Evolutionary conservation across 2,113 vertebrate species (phyloP).

Genomic region (Procapra przewalskii): DNA sequence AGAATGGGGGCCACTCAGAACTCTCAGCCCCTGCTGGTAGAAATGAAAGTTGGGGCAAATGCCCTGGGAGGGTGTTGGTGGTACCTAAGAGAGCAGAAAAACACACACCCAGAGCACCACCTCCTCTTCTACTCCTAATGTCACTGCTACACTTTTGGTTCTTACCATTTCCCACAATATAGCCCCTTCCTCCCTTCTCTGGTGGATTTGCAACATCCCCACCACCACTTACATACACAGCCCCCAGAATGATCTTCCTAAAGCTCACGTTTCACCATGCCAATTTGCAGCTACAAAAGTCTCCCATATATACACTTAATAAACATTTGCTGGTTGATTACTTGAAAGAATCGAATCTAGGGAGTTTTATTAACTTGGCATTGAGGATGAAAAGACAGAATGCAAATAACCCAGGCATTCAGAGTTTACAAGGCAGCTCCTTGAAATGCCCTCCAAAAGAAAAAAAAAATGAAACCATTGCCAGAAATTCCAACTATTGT

Average conservation of each 20-base stretch:
- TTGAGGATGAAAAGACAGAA: not conserved
- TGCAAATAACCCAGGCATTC: not conserved
- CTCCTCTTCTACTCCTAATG: accelerated
- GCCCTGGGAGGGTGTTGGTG: not conserved
- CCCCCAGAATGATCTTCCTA: not conserved
- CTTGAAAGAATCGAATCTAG: not conserved
- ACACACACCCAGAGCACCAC: accelerated
- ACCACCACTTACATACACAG: not conserved
- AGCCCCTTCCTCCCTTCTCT: not conserved
- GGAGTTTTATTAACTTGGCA: not conserved
- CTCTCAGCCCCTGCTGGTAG: not conserved
- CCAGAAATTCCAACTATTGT: not conserved
- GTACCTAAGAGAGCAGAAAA: not conserved
- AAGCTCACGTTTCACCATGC: not conserved
- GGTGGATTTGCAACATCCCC: not conserved
- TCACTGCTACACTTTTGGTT: not conserved
- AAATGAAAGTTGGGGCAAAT: not conserved
- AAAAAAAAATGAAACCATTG: not conserved
- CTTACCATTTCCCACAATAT: not conserved
- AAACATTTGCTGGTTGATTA: not conserved
- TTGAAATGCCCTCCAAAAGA: constrained; percentile 44
- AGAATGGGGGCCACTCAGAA: not conserved
- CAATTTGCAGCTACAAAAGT: not conserved
- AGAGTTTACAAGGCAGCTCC: not conserved
- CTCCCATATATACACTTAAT: not conserved